These are phyloP conservation scores for Thunnus maccoyii DNA, from an alignment of 2,113 vertebrate species.

Conservation along the genomic window DNA sequence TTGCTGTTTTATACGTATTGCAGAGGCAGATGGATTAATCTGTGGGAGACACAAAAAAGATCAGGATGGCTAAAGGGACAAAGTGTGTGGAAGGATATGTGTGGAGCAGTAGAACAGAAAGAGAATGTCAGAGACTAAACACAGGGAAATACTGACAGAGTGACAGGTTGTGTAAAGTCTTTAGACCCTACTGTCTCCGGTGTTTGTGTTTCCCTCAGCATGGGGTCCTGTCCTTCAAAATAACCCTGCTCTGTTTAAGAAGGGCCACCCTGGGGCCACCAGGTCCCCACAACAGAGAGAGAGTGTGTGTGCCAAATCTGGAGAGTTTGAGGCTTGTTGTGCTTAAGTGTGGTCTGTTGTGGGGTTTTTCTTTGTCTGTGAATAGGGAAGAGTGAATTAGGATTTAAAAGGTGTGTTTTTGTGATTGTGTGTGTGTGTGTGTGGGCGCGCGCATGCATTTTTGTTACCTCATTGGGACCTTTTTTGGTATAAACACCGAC, in stretches of 20 bases:
- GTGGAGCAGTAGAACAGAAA: constrained; percentile 25
- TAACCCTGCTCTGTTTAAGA: constrained; percentile 64
- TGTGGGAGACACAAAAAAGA: constrained; percentile 13
- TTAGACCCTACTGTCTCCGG: constrained; percentile 66
- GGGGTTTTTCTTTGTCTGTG: constrained; percentile 34
- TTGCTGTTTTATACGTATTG: neutral
- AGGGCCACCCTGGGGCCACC: constrained; percentile 66
- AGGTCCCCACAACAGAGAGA: constrained; percentile 57
- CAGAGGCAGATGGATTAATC: constrained; percentile 14
- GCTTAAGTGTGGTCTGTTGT: constrained; percentile 53
- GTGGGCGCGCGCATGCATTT: neutral
- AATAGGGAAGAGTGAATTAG: constrained; percentile 38
- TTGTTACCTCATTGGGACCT: too few species aligned
- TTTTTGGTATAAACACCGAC: too few species aligned
- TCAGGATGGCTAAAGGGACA: neutral
- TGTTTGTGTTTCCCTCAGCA: constrained; percentile 75
- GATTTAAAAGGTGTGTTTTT: constrained; percentile 40
- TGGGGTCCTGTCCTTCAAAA: constrained; percentile 79
- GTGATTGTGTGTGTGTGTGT: constrained; percentile 32
- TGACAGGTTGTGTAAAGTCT: constrained; percentile 73
- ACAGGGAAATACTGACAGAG: constrained; percentile 49
- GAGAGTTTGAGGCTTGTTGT: constrained; percentile 54
- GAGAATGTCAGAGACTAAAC: constrained; percentile 46
- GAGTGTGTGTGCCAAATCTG: constrained; percentile 52
- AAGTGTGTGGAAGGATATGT: constrained; percentile 39